Conservation (phyloP, 2,888 invertebrate genomes). For the Dexiosoma caninum region DNA sequence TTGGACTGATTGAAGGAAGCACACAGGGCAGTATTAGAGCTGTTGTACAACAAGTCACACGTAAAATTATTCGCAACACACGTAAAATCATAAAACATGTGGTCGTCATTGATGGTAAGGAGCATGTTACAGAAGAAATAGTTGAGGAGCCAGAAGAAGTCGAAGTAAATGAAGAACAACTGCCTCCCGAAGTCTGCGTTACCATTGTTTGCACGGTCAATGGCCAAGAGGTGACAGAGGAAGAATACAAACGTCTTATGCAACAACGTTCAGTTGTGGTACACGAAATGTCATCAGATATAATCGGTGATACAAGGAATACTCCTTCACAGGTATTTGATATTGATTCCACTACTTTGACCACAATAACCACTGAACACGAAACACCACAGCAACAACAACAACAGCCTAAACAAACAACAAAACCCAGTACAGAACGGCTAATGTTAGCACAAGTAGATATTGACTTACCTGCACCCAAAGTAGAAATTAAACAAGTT, state of each 20-base stretch:
- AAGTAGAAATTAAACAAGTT: conserved; percentile 73
- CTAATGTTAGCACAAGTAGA: conserved; percentile 76
- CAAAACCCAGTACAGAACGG: conserved; percentile 65
- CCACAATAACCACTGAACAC: conserved; percentile 62
- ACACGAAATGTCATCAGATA: conserved; percentile 72
- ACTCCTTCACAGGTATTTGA: conserved; percentile 77
- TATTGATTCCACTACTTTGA: conserved; percentile 73
- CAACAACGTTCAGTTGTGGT: conserved; percentile 73
- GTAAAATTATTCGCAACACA: conserved; percentile 86
- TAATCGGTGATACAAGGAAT: conserved; percentile 63
- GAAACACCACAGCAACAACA: conserved; percentile 63
- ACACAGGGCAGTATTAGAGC: conserved; percentile 81
- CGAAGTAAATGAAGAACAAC: conserved; percentile 74
- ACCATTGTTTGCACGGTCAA: conserved; percentile 81
- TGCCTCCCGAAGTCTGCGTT: conserved; percentile 75
- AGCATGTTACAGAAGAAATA: conserved; percentile 89
- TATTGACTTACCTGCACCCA: conserved; percentile 76
- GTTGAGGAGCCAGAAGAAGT: conserved; percentile 88
- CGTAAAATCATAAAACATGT: conserved; percentile 86
- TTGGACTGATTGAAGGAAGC: conserved; percentile 67
- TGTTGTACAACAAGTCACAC: conserved; percentile 89
- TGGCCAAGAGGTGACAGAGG: conserved; percentile 77
- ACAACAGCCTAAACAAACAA: conserved; percentile 68
- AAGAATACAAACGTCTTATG: conserved; percentile 73
- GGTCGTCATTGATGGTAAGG: conserved; percentile 89